Base-by-base conservation (phyloP, 2,113 vertebrate genomes). In the Syrmaticus mikado region DNA sequence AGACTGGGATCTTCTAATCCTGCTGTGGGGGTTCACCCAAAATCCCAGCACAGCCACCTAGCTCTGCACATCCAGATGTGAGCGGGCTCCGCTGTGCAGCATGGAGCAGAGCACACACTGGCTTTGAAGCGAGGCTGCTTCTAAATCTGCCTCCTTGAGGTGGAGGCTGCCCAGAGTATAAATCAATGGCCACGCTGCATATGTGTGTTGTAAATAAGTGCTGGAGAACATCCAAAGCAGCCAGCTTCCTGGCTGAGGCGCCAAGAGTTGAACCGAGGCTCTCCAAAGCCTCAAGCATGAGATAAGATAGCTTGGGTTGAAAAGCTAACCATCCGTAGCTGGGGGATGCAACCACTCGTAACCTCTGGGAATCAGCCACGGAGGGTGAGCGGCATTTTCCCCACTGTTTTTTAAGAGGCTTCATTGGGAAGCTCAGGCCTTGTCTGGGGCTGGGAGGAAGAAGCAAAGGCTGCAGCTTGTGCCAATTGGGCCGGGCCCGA, bases 291-390 rank as follows among this genome's bases (percentile, higher is more conserved):
- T 86, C 72, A 93, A 79, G 66, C 5, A 0, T 48, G 52, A 95
- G 95, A 95, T 96, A 95, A 96, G 92, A 94, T 93, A 96, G 84
- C 92, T 25, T 58, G 89, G 66, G 81, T 93, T 94, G 78, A 93
- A 95, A 92, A 92, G 70, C 86, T 90, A 88, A 78, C 68, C 76
- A 90, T 94, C 85, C 88, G 76, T 90, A 75, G 38, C 90, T 83
- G 82, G 41, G 75, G 76, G 46, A 52, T 92, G 80, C 83, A 86
- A 20, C 4, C 7, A 68, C 73, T 61, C 0, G 0, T 53, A 64
- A 80, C 68, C 75, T 76, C 80, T 86, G 38, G 0, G 0, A 15
- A 67, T 93, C 5, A 6, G 68, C 64, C 80, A n/a, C 0, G 1
- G 43, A 86, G 43, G 41, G 9, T 76, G 46, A 93, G 73, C 34